Percentiles rank a stretch among this genome's conserved stretches.
Conservation (phyloP, 2,797 vertebrate genomes). For the Galagoides demidoff region DNA sequence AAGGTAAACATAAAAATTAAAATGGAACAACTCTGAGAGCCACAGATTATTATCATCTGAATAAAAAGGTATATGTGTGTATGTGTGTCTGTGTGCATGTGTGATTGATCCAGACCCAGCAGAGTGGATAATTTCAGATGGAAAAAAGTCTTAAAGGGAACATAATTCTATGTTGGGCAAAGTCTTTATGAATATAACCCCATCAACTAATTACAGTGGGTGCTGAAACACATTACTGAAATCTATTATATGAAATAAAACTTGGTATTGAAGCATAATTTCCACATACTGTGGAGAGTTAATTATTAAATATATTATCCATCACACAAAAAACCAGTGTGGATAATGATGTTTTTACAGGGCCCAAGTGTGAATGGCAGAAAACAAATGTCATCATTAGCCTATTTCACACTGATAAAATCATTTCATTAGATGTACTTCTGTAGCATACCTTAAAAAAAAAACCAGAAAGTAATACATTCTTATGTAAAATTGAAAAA, state of each 20-base stretch:
- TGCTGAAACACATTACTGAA: constrained; percentile 63
- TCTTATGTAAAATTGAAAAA: constrained; percentile 25
- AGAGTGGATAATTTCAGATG: constrained; percentile 46
- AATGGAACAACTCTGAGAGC: constrained; percentile 33
- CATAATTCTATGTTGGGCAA: constrained; percentile 50
- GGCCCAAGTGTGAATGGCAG: constrained; percentile 38
- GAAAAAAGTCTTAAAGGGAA: constrained; percentile 56
- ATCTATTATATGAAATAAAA: constrained; percentile 68
- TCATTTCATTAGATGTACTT: constrained; percentile 42
- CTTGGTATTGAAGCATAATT: constrained; percentile 53
- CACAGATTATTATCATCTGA: constrained; percentile 44
- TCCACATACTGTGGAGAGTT: constrained; percentile 56
- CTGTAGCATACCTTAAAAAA: neutral
- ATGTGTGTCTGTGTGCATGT: neutral
- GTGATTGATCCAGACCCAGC: neutral
- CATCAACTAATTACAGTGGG: constrained; percentile 71
- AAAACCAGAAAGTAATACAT: neutral
- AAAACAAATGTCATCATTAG: constrained; percentile 34
- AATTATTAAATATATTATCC: constrained; percentile 72
- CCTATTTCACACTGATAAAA: constrained; percentile 23
- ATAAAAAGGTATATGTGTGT: neutral
- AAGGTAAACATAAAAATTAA: constrained; percentile 52
- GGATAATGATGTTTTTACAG: constrained; percentile 59
- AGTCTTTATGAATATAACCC: constrained; percentile 67
- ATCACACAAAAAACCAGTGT: neutral